Base-by-base conservation (phyloP, 2,888 invertebrate species). In the Philaethria dido region DNA sequence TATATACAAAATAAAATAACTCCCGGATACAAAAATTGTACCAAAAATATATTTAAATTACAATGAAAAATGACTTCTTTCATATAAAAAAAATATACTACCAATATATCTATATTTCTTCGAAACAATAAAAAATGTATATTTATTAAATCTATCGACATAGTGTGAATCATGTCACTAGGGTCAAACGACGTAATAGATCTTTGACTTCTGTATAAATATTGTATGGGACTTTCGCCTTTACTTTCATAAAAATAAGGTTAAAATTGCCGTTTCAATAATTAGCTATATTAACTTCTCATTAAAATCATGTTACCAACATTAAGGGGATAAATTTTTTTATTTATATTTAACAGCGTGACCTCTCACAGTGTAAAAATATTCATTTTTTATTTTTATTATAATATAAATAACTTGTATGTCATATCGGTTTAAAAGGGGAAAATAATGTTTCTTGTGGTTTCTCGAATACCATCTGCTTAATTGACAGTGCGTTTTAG, bases 161-260 rank as follows among this genome's bases (percentile, higher is more conserved):
- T 33, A 20, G 63, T 63, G 63, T 63, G 63, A 63, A 55, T 45
- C 45, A 47, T 63, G 63, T 63, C 63, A 36, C 18, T 13, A 18
- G 39, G 63, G 55, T 64, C 55, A 55, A 64, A 36, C 54, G n/a
- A 47, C 18, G 47, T 63, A 44, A 63, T 55, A 55, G 6, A 64
- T 64, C 55, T 55, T 47, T 45, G 36, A 55, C 54, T 47, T 29
- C 20, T 44, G 22, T 64, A 47, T 25, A 45, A 13, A n/a, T 13
- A 3, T 3, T 11, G 0, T 55, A 25, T 22, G 18, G 16, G 1
- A 64, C 22, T 55, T 22, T 64, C 29, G 29, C 13, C 20, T 45
- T 64, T 64, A 64, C 45, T 4, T 13, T 13, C 2, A 5, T 20
- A 11, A 9, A 16, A 5, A 33, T 55, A 55, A 45, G 44, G 3